Conservation (phyloP, 2,113 vertebrate genomes). For the Seriola rivoliana region DNA sequence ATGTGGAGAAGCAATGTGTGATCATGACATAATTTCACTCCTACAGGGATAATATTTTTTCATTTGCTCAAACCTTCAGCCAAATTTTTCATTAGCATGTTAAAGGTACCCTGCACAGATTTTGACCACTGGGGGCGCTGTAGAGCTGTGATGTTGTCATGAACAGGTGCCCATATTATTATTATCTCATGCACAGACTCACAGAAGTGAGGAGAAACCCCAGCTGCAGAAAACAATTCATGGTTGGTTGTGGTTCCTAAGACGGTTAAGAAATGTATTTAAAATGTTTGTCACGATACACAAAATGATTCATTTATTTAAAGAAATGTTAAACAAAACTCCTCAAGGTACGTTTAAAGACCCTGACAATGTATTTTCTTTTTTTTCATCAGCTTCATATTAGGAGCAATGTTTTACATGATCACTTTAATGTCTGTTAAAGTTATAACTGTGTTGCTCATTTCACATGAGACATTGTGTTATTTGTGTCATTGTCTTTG, state of each 20-base stretch:
- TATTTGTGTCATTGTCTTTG: not conserved
- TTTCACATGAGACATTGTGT: not conserved
- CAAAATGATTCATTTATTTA: too few relatives aligned
- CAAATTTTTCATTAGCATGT: slow-evolving; percentile 23
- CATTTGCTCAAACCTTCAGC: slow-evolving; percentile 35
- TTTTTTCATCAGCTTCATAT: too few relatives aligned
- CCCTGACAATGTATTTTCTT: too few relatives aligned
- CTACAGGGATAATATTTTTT: slow-evolving; percentile 15
- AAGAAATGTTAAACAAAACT: too few relatives aligned
- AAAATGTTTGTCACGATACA: too few relatives aligned
- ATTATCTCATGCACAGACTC: not conserved
- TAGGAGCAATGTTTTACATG: too few relatives aligned
- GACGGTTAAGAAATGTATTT: too few relatives aligned
- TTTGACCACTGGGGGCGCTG: not conserved
- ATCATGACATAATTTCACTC: slow-evolving; percentile 22
- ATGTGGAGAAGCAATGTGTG: slow-evolving; percentile 19
- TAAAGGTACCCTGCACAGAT: slow-evolving; percentile 11
- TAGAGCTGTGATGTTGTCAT: not conserved
- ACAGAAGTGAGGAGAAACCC: not conserved
- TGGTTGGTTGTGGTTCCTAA: too few relatives aligned
- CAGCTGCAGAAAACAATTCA: not conserved
- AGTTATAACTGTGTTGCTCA: too few relatives aligned
- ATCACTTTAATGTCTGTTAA: too few relatives aligned
- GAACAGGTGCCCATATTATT: not conserved
- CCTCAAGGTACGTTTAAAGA: too few relatives aligned